Conservation (phyloP, 2,888 invertebrate species). For the Brassicogethes aeneus region DNA sequence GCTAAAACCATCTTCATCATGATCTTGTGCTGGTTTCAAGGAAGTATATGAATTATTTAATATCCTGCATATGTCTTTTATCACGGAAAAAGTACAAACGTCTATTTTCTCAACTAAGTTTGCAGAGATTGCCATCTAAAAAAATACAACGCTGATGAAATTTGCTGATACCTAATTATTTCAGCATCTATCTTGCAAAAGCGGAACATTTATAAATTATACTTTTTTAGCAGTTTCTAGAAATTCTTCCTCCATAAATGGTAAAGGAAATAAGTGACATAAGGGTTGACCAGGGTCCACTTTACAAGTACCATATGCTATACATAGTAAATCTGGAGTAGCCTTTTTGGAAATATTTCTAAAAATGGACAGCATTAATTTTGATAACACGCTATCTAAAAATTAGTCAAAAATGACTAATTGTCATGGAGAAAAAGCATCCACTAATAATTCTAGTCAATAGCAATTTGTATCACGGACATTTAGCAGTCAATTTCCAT, state of each 20-base stretch:
- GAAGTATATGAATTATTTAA: slow-evolving; percentile 24
- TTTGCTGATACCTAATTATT: too few relatives aligned
- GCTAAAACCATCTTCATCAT: slow-evolving; percentile 30
- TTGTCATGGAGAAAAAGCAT: too few relatives aligned
- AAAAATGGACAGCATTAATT: too few relatives aligned
- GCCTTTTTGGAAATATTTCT: slow-evolving; percentile 19
- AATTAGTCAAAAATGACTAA: too few relatives aligned
- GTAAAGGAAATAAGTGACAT: slow-evolving; percentile 31
- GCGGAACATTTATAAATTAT: too few relatives aligned
- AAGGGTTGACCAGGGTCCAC: slow-evolving; percentile 23
- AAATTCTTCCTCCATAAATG: slow-evolving; percentile 13
- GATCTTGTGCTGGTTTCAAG: slow-evolving; percentile 26
- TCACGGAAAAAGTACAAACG: slow-evolving; percentile 26
- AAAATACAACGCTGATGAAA: too few relatives aligned
- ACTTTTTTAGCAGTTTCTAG: not conserved
- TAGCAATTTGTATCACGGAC: too few relatives aligned
- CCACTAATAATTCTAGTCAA: too few relatives aligned
- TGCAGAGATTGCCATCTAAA: too few relatives aligned
- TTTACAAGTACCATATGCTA: slow-evolving; percentile 25
- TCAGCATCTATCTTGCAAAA: too few relatives aligned
- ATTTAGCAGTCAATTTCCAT: too few relatives aligned
- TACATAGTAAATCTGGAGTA: slow-evolving; percentile 31
- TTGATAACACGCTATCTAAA: too few relatives aligned
- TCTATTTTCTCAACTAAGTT: slow-evolving; percentile 16
- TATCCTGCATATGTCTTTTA: slow-evolving; percentile 27